phyloP scores from a whole-genome alignment of 2,797 vertebrate genomes.

The Gymnoscopelus braueri region DNA sequence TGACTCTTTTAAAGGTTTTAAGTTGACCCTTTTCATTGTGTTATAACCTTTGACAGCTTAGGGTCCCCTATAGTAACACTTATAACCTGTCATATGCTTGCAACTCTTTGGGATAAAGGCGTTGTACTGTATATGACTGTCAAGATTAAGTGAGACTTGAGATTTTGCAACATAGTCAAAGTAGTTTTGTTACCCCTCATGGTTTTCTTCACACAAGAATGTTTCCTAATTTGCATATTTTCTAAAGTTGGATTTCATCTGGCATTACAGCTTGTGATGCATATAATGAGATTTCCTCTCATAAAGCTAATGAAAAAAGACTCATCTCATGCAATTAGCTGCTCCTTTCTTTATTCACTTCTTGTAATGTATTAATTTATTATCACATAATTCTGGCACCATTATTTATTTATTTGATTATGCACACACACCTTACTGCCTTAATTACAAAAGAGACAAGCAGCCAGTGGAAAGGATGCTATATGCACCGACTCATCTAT shows the following conservation, averaged over 20 bases:
- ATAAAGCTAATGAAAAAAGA: constrained; percentile 79
- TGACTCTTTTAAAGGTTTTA: not conserved
- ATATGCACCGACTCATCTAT: constrained; percentile 65
- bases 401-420: constrained; percentile 82
- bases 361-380: constrained; percentile 82
- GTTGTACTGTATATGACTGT: not conserved
- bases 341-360: constrained; percentile 76
- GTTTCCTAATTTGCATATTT: constrained; percentile 74
- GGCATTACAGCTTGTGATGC: constrained; percentile 76
- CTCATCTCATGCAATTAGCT: constrained; percentile 79
- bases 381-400: constrained; percentile 74
- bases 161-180: constrained; percentile 43
- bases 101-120: constrained; percentile 1
- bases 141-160: constrained; percentile 24
- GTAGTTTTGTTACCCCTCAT: constrained; percentile 27
- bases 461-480: constrained; percentile 63
- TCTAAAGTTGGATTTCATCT: constrained; percentile 68
- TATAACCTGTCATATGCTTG: not conserved
- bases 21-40: constrained; percentile 6
- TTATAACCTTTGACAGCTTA: not conserved
- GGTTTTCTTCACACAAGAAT: constrained; percentile 43
- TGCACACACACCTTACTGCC: constrained; percentile 75
- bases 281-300: constrained; percentile 81
- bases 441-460: constrained; percentile 79
- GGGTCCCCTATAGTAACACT: too few species aligned